Conservation (phyloP, 2,888 invertebrate genomes). For the Athalia rosae region DNA sequence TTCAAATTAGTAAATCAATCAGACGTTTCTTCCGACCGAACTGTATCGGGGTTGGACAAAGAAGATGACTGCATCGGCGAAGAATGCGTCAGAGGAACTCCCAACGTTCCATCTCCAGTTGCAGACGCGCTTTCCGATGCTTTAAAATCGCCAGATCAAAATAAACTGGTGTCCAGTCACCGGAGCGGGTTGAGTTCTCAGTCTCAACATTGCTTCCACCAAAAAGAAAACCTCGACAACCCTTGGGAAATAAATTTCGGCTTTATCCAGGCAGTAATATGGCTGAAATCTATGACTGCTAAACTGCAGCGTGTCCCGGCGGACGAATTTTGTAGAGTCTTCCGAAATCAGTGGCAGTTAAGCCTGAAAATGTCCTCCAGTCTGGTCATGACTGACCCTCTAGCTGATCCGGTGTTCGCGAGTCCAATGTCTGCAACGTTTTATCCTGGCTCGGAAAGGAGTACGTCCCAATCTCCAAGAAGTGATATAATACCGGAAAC, state of each 20-base stretch:
- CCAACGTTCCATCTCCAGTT: background rate
- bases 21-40: slow-evolving; percentile 10
- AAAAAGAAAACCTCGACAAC: background rate
- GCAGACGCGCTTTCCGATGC: background rate
- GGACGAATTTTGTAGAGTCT: slow-evolving; percentile 1
- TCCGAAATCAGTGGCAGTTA: slow-evolving; percentile 18
- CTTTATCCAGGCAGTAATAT: slow-evolving; percentile 56
- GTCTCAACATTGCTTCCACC: background rate
- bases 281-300: slow-evolving; percentile 50
- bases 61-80: background rate
- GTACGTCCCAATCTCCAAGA: background rate
- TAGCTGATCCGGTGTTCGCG: background rate
- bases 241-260: slow-evolving; percentile 49
- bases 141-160: background rate
- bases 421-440: background rate
- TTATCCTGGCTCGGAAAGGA: no score
- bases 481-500: slow-evolving; percentile 17
- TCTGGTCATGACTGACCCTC: background rate
- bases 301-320: slow-evolving; percentile 32
- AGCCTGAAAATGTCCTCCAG: background rate
- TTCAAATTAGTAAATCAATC: background rate
- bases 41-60: slow-evolving; percentile 30
- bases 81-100: background rate
- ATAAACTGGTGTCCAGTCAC: background rate
- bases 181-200: background rate